Evolutionary conservation across 2,113 vertebrate genomes (phyloP), one percentile per base, ranked within the genome.

Genomic region (Bos indicus): DNA sequence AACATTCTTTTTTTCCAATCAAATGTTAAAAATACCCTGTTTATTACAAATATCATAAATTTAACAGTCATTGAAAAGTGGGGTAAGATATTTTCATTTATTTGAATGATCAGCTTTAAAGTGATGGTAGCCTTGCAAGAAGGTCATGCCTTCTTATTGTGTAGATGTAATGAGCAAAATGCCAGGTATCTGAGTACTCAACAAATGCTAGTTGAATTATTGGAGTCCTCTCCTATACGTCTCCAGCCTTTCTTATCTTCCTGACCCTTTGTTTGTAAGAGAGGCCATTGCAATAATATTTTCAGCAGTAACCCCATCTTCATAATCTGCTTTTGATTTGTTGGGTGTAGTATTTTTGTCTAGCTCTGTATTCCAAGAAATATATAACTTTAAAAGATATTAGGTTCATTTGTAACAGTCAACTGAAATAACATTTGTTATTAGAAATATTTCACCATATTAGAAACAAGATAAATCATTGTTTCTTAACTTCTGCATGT

Each of bases 11-110:
- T 88, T 95, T 92, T 40, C 30, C 67, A 54, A 86, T 81, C 62
- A 83, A 80, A 51, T 92, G 48, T 90, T 90, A 93, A 91, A 88
- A 84, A 88, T 64, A 48, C 33, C 19, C 26, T 90, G 12, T 74
- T 88, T 77, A 91, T 85, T 74, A 95, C 82, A 25, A 40, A 74
- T 40, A 13, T 96, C 62, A 90, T 94, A 88, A 92, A 94, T 86
- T 83, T 96, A 91, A 54, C 11, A 94, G 28, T 94, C 77, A 81
- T 59, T 95, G 87, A 89, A 89, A 96, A 74, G 19, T 78, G 23
- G 82, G 33, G 6, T 96, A 56, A 74, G 40, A 15, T 80, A 36
- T 62, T 90, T 97, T 90, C 90, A 43, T n/a, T 94, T n/a, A 57
- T 64, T 78, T 84, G 13, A 94, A 51, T 78, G 51, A 51, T 84